Percentiles rank a stretch among this genome's conserved stretches.
Conservation (phyloP, 2,888 invertebrate genomes). For the Conchocele bisecta region DNA sequence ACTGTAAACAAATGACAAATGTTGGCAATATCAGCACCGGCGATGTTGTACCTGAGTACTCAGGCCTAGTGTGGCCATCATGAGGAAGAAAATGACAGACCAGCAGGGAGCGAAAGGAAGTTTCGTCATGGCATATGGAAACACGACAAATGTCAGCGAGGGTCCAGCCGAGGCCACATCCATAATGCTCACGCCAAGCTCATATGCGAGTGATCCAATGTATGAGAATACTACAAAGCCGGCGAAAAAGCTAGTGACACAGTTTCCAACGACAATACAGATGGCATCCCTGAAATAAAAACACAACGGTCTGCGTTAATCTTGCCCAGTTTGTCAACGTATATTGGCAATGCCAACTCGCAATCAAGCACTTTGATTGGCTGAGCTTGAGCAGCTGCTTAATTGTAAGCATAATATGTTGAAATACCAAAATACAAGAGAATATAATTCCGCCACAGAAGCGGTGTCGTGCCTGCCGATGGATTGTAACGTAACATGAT, state of each 20-base stretch:
- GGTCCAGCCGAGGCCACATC: slow-evolving; percentile 74
- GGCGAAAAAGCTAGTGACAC: slow-evolving; percentile 78
- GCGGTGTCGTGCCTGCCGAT: too few species aligned
- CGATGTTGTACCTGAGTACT: slow-evolving; percentile 57
- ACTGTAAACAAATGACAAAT: too few species aligned
- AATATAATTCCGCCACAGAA: too few species aligned
- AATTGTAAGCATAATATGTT: too few species aligned
- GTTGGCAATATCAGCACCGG: too few species aligned
- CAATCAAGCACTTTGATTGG: too few species aligned
- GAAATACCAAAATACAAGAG: too few species aligned
- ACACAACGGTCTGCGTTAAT: too few species aligned
- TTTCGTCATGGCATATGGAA: slow-evolving; percentile 73
- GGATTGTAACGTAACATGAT: too few species aligned
- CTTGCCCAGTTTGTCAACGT: too few species aligned
- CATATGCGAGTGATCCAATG: slow-evolving; percentile 73
- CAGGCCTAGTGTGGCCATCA: slow-evolving; percentile 75
- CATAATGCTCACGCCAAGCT: slow-evolving; percentile 60
- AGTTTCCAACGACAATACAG: slow-evolving; percentile 76
- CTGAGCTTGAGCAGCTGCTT: too few species aligned
- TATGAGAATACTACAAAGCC: slow-evolving; percentile 81
- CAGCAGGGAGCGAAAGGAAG: slow-evolving; percentile 71
- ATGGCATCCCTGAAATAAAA: slow-evolving; percentile 76
- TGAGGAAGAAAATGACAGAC: slow-evolving; percentile 77
- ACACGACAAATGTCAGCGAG: slow-evolving; percentile 76
- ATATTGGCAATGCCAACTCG: too few species aligned